phyloP scores from a whole-genome alignment of 2,113 vertebrate genomes.

The Onychostoma macrolepis region DNA sequence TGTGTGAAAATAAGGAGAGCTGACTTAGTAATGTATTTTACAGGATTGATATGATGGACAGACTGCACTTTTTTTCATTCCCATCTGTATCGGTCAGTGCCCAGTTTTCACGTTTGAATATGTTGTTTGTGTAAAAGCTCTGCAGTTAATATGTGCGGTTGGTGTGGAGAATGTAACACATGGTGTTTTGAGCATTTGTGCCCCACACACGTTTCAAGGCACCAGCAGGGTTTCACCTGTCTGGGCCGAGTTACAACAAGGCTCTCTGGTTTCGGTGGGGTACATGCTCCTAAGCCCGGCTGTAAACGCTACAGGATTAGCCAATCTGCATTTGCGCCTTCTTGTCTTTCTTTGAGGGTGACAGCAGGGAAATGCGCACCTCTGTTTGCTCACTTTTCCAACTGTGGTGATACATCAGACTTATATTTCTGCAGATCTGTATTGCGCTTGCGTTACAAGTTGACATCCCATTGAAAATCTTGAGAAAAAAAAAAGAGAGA shows the following conservation, averaged over 20 bases:
- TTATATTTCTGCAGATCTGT: neutral
- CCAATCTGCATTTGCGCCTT: constrained; percentile 52
- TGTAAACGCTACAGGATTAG: constrained; percentile 65
- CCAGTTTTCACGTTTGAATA: neutral
- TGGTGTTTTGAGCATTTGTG: neutral
- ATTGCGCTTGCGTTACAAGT: neutral
- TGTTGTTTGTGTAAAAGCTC: neutral
- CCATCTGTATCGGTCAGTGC: neutral
- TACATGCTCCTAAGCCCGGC: constrained; percentile 45
- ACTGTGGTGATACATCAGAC: neutral
- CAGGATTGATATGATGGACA: constrained; percentile 61
- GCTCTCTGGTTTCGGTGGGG: constrained; percentile 62
- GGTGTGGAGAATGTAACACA: constrained; percentile 8
- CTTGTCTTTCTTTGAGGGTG: constrained; percentile 48
- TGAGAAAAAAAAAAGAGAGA: neutral
- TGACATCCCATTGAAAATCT: neutral
- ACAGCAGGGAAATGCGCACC: constrained; percentile 40
- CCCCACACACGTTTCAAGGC: constrained; percentile 47
- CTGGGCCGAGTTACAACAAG: constrained; percentile 54
- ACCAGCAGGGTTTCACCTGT: constrained; percentile 67
- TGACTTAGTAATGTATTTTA: neutral
- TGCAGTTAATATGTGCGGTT: neutral
- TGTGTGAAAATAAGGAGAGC: neutral
- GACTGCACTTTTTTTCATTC: constrained; percentile 81
- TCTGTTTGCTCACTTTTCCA: constrained; percentile 41